Conservation (phyloP, 1,140 invertebrate genomes). For the Riptortus pedestris region DNA sequence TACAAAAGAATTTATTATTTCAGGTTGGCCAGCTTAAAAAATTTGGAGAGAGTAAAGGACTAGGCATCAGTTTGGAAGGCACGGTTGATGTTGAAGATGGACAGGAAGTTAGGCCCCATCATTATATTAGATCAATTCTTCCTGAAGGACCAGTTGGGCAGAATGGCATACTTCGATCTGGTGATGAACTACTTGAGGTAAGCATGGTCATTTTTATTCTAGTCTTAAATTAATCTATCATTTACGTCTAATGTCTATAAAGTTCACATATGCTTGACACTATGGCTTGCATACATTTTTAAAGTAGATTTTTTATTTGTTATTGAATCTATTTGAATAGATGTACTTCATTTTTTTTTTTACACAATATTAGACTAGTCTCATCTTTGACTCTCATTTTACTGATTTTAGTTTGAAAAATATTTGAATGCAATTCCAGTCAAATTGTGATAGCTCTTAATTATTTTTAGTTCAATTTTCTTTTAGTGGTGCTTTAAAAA, state of each 20-base stretch:
- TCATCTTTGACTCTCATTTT: too few species aligned
- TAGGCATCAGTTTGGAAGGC: constrained; percentile 79
- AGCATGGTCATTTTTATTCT: constrained; percentile 11
- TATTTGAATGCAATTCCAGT: too few species aligned
- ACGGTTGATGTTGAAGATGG: constrained; percentile 70
- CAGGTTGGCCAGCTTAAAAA: constrained; percentile 58
- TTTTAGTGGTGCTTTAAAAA: too few species aligned
- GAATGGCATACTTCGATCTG: constrained; percentile 61
- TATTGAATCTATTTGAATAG: too few species aligned
- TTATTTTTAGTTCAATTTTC: too few species aligned
- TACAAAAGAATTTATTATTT: constrained; percentile 13
- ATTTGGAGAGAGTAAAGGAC: constrained; percentile 57
- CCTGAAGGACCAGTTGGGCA: constrained; percentile 72
- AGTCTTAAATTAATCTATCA: background rate
- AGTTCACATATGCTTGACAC: too few species aligned
- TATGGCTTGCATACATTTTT: too few species aligned
- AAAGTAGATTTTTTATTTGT: too few species aligned
- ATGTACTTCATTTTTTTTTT: too few species aligned
- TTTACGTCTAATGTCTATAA: background rate
- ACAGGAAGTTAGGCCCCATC: constrained; percentile 62
- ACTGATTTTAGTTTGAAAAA: too few species aligned
- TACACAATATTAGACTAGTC: too few species aligned
- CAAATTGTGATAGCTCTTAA: too few species aligned
- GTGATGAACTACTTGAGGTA: constrained; percentile 81
- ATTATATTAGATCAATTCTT: constrained; percentile 69